A percentile compares a stretch with the other conserved stretches of the same genome.
Conservation (phyloP, 2,797 vertebrate species). For the Alectoris magna region DNA sequence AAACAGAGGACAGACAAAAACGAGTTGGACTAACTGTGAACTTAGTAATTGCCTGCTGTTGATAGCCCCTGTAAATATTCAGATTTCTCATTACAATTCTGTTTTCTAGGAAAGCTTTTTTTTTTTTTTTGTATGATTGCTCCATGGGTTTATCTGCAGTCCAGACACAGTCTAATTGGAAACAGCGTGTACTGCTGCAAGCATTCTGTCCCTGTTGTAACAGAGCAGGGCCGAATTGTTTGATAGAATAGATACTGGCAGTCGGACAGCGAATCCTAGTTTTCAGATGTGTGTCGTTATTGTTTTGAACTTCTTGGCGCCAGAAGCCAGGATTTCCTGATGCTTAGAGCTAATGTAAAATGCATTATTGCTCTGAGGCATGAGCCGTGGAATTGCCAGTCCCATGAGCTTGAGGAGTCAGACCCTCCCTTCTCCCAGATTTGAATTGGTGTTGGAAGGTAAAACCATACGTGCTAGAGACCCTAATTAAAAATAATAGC, state of each 20-base stretch:
- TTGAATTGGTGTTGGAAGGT: slow-evolving; percentile 76
- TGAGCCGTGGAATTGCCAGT: slow-evolving; percentile 71
- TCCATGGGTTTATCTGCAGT: slow-evolving; percentile 35
- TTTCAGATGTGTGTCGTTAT: slow-evolving; percentile 75
- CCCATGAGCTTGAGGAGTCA: slow-evolving; percentile 64
- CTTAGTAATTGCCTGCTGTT: neutral
- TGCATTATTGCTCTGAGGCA: slow-evolving; percentile 77
- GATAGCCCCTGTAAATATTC: neutral
- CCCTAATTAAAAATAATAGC: slow-evolving; percentile 84
- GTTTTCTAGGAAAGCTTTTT: slow-evolving; percentile 39
- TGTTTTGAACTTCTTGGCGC: slow-evolving; percentile 70
- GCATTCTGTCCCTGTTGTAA: slow-evolving; percentile 58
- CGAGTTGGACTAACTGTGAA: neutral
- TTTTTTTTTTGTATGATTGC: neutral
- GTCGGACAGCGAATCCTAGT: slow-evolving; percentile 43
- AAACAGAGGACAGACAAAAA: neutral
- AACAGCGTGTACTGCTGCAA: slow-evolving; percentile 68
- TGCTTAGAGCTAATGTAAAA: slow-evolving; percentile 77
- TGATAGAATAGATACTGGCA: slow-evolving; percentile 78
- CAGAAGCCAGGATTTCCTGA: slow-evolving; percentile 74
- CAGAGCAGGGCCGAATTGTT: slow-evolving; percentile 55
- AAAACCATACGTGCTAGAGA: slow-evolving; percentile 74
- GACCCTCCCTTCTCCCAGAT: slow-evolving; percentile 52
- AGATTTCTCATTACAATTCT: neutral
- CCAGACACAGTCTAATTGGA: slow-evolving; percentile 72